A percentile compares a stretch with the other conserved stretches of the same genome.
Conservation (phyloP, 35 echinoderm and acorn worm species). For the Apostichopus japonicus region DNA sequence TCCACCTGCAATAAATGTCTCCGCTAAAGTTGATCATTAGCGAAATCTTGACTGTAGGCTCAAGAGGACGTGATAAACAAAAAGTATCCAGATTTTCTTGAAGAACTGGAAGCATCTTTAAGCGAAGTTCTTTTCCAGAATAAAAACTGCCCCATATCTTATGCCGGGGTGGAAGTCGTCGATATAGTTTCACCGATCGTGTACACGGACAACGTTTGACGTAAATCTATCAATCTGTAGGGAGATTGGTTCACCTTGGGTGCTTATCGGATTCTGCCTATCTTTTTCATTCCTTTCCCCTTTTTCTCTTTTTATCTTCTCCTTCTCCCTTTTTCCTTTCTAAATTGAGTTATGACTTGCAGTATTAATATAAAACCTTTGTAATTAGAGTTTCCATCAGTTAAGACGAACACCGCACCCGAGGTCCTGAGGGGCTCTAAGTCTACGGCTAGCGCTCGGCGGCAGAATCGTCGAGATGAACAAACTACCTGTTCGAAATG, state of each 20-base stretch:
- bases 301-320: neutral
- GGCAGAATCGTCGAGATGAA: neutral
- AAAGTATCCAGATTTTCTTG: too few species aligned
- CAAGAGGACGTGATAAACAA: too few species aligned
- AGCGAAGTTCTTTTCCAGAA: too few species aligned
- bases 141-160: too few species aligned
- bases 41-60: too few species aligned
- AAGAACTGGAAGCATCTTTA: too few species aligned
- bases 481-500: constrained; percentile 17
- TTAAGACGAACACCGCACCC: neutral
- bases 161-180: too few species aligned
- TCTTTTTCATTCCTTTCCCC: neutral
- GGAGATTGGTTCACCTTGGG: constrained; percentile 12
- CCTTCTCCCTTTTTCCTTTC: neutral
- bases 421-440: constrained; percentile 1
- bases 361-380: constrained; percentile 43
- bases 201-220: neutral
- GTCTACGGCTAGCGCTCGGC: neutral
- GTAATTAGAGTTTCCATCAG: constrained; percentile 23
- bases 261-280: constrained; percentile 14
- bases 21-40: too few species aligned
- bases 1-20: too few species aligned
- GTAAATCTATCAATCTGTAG: neutral
- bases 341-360: constrained; percentile 45
- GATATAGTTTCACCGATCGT: neutral